Evolutionary conservation across 2,888 invertebrate genomes (phyloP), one percentile per base, ranked within the genome.

Genomic region (Drosophila pegasa): DNA sequence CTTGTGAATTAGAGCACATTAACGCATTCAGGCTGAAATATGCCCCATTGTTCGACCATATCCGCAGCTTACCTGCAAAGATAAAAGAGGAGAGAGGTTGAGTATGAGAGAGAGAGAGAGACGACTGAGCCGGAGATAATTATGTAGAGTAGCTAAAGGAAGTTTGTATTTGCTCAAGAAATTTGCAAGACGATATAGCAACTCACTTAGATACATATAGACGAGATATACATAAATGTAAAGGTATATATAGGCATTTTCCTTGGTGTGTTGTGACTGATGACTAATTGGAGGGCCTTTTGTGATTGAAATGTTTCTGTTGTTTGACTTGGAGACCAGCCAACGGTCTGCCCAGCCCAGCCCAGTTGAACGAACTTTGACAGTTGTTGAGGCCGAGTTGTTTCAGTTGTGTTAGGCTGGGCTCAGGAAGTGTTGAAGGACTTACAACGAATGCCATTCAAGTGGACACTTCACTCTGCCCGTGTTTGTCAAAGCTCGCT

Each of bases 1-100:
- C 71, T 72, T 65, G 80, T 81, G 86, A 87, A 87, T 87, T 87
- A 81, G 83, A 81, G 73, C 80, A 75, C 78, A 83, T 87, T 87
- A 86, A 85, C 81, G 79, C 82, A 51, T 70, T 74, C 73, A 70
- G 75, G 58, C 67, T 67, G 71, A 72, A 79, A 67, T 78, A 71
- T 61, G 66, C 43, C 60, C 31, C 63, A 52, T 58, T 57, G 54
- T 45, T 60, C 43, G 35, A 16, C 38, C 63, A 51, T 0, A 51
- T 43, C 41, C 71, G 73, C 65, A 69, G 65, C 82, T 85, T 78
- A 85, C 85, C 85, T 82, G 86, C 45, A 86, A 70, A 38, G 55
- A 77, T 38, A 68, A 27, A 60, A 61, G 18, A 40, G 45, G 16
- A 48, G 18, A 27, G 47, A 51, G 57, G 9, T 3, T 5, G 14